Base-by-base conservation (phyloP, 1,140 invertebrate species). In the Drosophila bocqueti region DNA sequence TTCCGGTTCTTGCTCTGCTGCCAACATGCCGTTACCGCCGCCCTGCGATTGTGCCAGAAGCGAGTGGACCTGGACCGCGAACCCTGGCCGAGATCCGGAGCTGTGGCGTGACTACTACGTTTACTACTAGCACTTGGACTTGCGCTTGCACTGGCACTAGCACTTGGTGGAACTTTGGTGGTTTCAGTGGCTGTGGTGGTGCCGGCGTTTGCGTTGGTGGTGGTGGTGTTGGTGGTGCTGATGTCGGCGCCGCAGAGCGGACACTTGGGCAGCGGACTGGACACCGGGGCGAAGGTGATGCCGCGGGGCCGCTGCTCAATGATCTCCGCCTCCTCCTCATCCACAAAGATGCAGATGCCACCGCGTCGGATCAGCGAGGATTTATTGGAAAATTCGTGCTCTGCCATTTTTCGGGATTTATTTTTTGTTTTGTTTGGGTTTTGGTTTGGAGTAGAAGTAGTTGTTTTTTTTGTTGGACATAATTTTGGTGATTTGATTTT, bases 261-360 rank as follows among this genome's bases (percentile, higher is more conserved):
- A 79, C 91, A 92, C 52, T 89, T 92, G 42, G 77, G 72, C 64
- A 76, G 59, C 67, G 82, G 82, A 83, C 79, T 90, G 78, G 65
- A 43, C 63, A 75, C 87, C 45, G 80, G 64, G 61, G 86, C 82
- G 73, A 90, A 90, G 54, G 63, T 91, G 46, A 90, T 85, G 73
- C 86, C 82, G 11, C 76, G 83, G 29, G 86, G 65, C 54, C 79
- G 90, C 47, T 86, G 84, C 62, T 87, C 84, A 79, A 78, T 55
- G 62, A 34, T 74, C 46, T 92, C 83, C 68, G 86, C 81, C 67
- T 92, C 92, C 43, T 93, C 92, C 68, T 92, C 92, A 87, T 93
- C 92, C 75, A 93, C 90, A 86, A 93, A 93, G 62, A 93, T 93
- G 79, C 92, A 93, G 76, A 93, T 92, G 78, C 92, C 92, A 55